Percentiles rank a stretch among this genome's conserved stretches.
Evolutionary conservation across 1,140 invertebrate species (phyloP).

Genomic region (Micrasema longulum): DNA sequence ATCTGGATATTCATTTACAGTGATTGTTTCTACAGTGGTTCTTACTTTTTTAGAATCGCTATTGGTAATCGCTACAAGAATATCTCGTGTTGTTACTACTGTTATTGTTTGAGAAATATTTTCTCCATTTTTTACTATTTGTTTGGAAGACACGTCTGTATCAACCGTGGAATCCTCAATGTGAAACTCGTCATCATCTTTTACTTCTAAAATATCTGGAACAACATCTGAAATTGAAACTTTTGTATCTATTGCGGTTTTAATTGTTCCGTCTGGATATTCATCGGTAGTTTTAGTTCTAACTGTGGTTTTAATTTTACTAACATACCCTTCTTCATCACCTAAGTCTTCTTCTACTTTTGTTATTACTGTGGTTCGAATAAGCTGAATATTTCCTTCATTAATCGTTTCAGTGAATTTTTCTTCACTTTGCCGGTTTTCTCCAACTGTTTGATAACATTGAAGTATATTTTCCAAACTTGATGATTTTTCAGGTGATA

Average conservation of each 20-base stretch:
- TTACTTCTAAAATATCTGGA: constrained; percentile 38
- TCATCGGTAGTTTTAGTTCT: constrained; percentile 62
- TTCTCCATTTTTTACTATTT: constrained; percentile 59
- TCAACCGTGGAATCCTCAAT: constrained; percentile 60
- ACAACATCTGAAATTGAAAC: constrained; percentile 52
- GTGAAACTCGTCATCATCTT: constrained; percentile 45
- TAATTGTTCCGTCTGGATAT: constrained; percentile 65
- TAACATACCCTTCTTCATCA: constrained; percentile 57
- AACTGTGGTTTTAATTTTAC: constrained; percentile 63
- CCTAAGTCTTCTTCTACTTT: constrained; percentile 61
- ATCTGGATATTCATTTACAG: constrained; percentile 60
- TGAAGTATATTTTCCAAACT: constrained; percentile 61
- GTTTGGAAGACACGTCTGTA: constrained; percentile 59
- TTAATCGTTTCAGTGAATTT: constrained; percentile 59
- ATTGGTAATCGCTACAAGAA: constrained; percentile 58
- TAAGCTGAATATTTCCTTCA: constrained; percentile 59
- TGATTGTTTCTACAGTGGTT: constrained; percentile 63
- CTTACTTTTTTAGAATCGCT: constrained; percentile 62
- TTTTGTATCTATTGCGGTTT: constrained; percentile 53
- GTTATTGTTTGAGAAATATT: constrained; percentile 62
- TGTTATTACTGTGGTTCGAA: constrained; percentile 60
- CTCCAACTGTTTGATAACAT: constrained; percentile 56
- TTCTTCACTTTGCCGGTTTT: constrained; percentile 60
- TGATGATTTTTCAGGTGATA: constrained; percentile 56
- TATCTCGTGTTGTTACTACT: constrained; percentile 62